Evolutionary conservation across 2,797 vertebrate genomes (phyloP).

Genomic region (Glossophaga mutica): DNA sequence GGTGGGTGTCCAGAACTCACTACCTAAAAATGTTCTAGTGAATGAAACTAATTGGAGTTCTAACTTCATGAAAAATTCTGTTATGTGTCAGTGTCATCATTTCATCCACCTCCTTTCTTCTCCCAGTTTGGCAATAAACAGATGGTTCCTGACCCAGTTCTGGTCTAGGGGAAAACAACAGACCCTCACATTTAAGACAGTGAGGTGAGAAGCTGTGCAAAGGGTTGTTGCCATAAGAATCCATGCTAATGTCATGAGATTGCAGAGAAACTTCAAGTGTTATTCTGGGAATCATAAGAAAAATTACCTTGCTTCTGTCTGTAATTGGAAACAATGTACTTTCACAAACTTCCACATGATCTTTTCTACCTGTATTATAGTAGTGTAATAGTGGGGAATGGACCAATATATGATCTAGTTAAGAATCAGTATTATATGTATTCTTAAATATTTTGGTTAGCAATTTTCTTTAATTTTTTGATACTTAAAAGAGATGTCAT

Average conservation of each 20-base stretch:
- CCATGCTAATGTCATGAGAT: not conserved
- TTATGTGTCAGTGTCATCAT: not conserved
- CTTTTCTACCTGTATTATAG: not conserved
- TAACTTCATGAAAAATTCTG: not conserved
- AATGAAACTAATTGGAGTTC: not conserved
- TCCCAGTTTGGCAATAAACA: not conserved
- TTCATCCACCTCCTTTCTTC: fast-evolving
- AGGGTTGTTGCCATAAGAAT: not conserved
- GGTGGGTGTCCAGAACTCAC: not conserved
- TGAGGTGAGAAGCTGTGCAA: not conserved
- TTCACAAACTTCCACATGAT: not conserved
- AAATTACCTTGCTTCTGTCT: not conserved
- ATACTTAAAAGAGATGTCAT: not conserved
- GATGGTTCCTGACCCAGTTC: not conserved
- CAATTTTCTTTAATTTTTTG: not conserved
- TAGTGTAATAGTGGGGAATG: not conserved
- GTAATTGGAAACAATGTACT: not conserved
- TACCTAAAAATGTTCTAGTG: not conserved
- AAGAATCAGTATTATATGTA: not conserved
- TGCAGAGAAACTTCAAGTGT: not conserved
- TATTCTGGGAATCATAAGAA: too few relatives aligned
- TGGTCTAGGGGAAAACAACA: not conserved
- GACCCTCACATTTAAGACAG: not conserved
- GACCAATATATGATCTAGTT: not conserved
- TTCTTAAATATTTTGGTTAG: not conserved